phyloP scores from a whole-genome alignment of 2,113 vertebrate genomes.

The Cochlearius cochlearius region DNA sequence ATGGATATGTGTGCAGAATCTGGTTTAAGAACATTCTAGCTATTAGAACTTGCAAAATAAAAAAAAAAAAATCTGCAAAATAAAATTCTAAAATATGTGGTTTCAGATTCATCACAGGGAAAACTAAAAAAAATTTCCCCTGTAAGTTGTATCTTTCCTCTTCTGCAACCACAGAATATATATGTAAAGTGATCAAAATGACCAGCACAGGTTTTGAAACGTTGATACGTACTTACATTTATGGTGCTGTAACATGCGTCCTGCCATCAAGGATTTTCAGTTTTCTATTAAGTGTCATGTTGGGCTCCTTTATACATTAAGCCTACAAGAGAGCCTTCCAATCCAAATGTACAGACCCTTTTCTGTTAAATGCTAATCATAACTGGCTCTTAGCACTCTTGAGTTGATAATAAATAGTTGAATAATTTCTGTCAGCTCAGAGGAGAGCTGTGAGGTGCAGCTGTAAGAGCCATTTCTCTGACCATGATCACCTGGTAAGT shows the following conservation, averaged over 20 bases:
- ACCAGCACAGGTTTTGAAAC: neutral
- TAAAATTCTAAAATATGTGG: neutral
- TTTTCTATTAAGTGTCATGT: neutral
- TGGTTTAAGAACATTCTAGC: neutral
- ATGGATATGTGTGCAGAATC: neutral
- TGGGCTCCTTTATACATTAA: neutral
- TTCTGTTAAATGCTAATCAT: neutral
- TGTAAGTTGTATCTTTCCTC: neutral
- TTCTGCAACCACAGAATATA: neutral
- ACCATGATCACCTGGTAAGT: neutral
- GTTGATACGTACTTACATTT: neutral
- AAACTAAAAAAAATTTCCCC: neutral
- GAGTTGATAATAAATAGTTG: neutral
- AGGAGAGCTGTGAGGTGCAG: neutral
- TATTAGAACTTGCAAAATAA: neutral
- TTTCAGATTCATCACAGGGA: neutral
- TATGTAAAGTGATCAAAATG: neutral
- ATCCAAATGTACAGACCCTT: neutral
- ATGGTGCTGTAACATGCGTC: accelerated
- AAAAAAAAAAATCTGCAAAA: neutral
- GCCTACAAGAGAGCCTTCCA: neutral
- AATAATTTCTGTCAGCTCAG: neutral
- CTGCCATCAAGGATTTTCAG: neutral
- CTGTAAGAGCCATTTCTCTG: neutral
- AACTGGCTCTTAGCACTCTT: neutral